phyloP scores from a whole-genome alignment of 92 coral and sea anemone genomes.

The Palythoa caribaeorum region DNA sequence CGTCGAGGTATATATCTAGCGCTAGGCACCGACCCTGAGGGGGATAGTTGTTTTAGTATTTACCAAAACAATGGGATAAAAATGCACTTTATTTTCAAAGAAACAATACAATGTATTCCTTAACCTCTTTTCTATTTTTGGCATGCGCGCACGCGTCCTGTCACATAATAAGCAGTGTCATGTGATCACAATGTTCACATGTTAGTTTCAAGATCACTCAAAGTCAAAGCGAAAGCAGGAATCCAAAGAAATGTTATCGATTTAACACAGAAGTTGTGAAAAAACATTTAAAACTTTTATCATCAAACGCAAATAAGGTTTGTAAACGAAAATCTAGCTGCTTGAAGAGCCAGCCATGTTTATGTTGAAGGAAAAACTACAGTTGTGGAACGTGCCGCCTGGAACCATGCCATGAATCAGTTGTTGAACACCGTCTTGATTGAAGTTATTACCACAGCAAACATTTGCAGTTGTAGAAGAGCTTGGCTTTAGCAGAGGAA shows the following conservation, averaged over 20 bases:
- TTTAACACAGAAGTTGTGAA: conserved; percentile 6
- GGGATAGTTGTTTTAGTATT: too few relatives aligned
- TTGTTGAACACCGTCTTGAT: not conserved
- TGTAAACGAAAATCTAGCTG: conserved; percentile 11
- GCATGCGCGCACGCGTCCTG: not conserved
- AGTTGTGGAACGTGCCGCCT: conserved; percentile 21
- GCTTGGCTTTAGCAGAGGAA: conserved; percentile 10
- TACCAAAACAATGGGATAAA: too few relatives aligned
- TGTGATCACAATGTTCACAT: conserved; percentile 12
- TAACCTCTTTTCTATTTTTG: not conserved
- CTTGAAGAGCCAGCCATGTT: conserved; percentile 16
- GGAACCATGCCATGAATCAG: conserved; percentile 19
- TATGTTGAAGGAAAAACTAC: conserved; percentile 5
- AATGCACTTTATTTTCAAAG: too few relatives aligned
- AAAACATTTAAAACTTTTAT: not conserved
- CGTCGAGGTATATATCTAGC: too few relatives aligned
- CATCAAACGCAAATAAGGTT: conserved; percentile 3
- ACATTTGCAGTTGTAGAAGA: conserved; percentile 9
- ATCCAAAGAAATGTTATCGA: not conserved
- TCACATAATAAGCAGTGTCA: conserved; percentile 1
- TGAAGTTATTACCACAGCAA: not conserved
- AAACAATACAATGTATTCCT: too few relatives aligned
- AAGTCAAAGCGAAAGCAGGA: not conserved
- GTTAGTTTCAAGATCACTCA: conserved; percentile 6
- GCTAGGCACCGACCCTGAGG: too few relatives aligned